Evolutionary conservation across 2,113 vertebrate genomes (phyloP).

Genomic region (Hyperoodon ampullatus): DNA sequence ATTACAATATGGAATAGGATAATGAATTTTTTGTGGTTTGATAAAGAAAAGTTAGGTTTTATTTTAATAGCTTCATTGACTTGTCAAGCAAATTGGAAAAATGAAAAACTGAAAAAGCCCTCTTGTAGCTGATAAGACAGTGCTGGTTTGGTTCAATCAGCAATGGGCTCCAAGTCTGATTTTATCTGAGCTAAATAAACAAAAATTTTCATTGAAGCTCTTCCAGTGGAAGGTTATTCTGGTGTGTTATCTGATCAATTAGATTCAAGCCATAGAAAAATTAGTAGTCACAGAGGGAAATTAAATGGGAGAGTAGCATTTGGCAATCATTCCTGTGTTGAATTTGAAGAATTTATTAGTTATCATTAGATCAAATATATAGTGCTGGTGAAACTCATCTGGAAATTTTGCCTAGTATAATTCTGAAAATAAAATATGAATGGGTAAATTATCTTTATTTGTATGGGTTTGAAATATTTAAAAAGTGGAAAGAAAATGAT

Average conservation of each 20-base stretch:
- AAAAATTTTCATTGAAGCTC: background rate
- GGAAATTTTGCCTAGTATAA: background rate
- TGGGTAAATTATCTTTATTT: background rate
- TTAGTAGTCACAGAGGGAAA: constrained; percentile 26
- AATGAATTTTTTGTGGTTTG: constrained; percentile 42
- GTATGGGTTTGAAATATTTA: constrained; percentile 31
- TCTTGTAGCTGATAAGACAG: background rate
- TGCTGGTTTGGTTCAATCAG: background rate
- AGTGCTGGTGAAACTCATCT: background rate
- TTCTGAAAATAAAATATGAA: constrained; percentile 13
- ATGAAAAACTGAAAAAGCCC: background rate
- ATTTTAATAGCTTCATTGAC: background rate
- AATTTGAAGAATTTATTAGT: constrained; percentile 18
- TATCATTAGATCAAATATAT: constrained; percentile 19
- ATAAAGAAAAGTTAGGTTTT: constrained; percentile 13
- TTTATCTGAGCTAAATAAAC: constrained; percentile 25
- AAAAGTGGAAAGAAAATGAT: background rate
- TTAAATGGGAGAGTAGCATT: background rate
- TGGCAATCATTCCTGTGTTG: background rate
- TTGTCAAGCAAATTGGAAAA: background rate
- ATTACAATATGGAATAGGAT: background rate
- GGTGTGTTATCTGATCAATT: constrained; percentile 21
- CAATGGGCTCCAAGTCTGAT: background rate
- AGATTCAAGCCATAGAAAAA: background rate
- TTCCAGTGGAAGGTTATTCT: constrained; percentile 24